Evolutionary conservation across 2,888 invertebrate genomes (phyloP).

Genomic region (Melolontha melolontha): DNA sequence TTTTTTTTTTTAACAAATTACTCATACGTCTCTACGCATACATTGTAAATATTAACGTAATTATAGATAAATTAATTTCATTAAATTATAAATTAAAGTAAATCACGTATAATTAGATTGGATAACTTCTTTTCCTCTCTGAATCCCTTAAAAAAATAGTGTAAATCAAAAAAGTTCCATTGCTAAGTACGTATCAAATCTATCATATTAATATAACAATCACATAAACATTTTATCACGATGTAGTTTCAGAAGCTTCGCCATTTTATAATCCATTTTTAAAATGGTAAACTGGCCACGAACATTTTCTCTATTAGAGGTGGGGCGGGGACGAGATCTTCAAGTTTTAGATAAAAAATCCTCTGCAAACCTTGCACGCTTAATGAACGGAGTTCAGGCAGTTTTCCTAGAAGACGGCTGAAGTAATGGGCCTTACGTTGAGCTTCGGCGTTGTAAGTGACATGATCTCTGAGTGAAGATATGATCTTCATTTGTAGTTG

Average conservation of each 20-base stretch:
- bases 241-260: slow-evolving; percentile 46
- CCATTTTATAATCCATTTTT: slow-evolving; percentile 59
- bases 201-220: slow-evolving; percentile 56
- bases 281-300: slow-evolving; percentile 94
- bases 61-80: not conserved
- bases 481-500: slow-evolving; percentile 97
- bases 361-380: slow-evolving; percentile 94
- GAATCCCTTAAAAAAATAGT: slow-evolving; percentile 20
- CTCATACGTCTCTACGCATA: not conserved
- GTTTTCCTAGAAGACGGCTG: slow-evolving; percentile 90
- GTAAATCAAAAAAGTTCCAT: slow-evolving; percentile 32
- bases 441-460: slow-evolving; percentile 90
- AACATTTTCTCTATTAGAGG: slow-evolving; percentile 96
- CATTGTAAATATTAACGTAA: slow-evolving; percentile 5
- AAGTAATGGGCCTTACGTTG: slow-evolving; percentile 94
- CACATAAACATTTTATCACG: slow-evolving; percentile 64
- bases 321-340: slow-evolving; percentile 92
- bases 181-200: slow-evolving; percentile 42
- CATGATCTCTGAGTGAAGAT: slow-evolving; percentile 94
- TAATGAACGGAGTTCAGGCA: slow-evolving; percentile 92
- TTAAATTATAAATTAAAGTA: slow-evolving; percentile 32
- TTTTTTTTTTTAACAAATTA: no score
- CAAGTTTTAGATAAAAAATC: slow-evolving; percentile 93
- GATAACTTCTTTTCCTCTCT: slow-evolving; percentile 5
- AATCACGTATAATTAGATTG: slow-evolving; percentile 7